Evolutionary conservation across 1,140 invertebrate species (phyloP), one percentile per base, ranked within the genome.

Genomic region (Pentalonia nigronervosa): DNA sequence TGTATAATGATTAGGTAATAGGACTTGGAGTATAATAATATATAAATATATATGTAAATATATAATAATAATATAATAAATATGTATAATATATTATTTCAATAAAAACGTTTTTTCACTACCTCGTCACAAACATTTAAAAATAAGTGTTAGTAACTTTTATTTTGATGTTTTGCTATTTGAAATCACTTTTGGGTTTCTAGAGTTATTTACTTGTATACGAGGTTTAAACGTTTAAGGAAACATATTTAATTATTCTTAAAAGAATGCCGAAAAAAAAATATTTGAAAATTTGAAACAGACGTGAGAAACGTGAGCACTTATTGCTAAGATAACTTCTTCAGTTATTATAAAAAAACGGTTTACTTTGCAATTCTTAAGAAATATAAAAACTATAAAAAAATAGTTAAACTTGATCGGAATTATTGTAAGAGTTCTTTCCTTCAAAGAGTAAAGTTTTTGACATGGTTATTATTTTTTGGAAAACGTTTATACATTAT

Each of bases 131-230:
- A 86, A 45, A 30, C 41, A 45, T 86, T 47, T 48, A 0, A 14
- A 56, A 34, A 9, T 53, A 89, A 25, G 4, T 47, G 41, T 87
- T 47, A 2, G 7, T 87, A 87, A 87, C 48, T 48, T 87, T 30
- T 6, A 56, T 90, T 41, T 90, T 90, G 25, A 88, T 50, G 25
- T 88, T 88, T 88, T 88, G 48, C 47, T n/a, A 89, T 89, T 30
- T 53, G 20, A 89, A 53, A 56, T 90, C 30, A 60, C 34, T 90
- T 56, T 60, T 56, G 21, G 0, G 34, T 53, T 56, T 56, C 23
- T 45, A 30, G 23, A 90, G 50, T 60, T 90, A 36, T 90, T 14
- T 47, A 25, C 41, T 41, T 41, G 41, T 41, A 41, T 41, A 41
- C 4, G 41, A 41, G 41, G 41, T 47, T 90, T 90, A 36, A 90